A percentile compares a stretch with the other conserved stretches of the same genome.
phyloP scores from a whole-genome alignment of 2,113 vertebrate species.

The Clarias magur region DNA sequence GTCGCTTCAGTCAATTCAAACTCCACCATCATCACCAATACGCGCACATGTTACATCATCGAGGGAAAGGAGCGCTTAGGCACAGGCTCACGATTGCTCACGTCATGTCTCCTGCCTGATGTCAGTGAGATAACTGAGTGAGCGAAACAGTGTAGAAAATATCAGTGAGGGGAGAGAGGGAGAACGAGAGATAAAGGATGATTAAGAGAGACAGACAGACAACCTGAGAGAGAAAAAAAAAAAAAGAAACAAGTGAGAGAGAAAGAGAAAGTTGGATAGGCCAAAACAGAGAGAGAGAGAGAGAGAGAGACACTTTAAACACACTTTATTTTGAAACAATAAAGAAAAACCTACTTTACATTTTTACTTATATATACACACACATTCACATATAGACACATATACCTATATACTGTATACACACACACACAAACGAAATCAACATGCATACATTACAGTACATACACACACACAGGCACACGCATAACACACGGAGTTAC shows the following conservation, averaged over 20 bases:
- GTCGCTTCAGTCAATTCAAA: not conserved
- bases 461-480: no score
- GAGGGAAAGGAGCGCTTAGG: not conserved
- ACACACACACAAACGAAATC: no score
- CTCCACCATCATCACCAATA: not conserved
- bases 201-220: not conserved
- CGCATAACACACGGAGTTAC: no score
- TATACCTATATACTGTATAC: no score
- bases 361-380: no score
- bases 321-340: no score
- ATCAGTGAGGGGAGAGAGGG: not conserved
- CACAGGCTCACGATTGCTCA: not conserved
- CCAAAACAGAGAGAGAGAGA: not conserved
- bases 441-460: no score
- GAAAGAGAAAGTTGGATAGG: not conserved
- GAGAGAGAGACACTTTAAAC: not conserved
- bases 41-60: not conserved
- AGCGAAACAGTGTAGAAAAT: not conserved
- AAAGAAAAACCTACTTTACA: no score
- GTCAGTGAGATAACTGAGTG: not conserved
- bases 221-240: not conserved
- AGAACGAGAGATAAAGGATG: not conserved
- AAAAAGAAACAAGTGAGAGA: not conserved
- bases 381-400: no score
- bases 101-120: not conserved